A percentile compares a stretch with the other conserved stretches of the same genome.
Evolutionary conservation across 2,888 invertebrate species (phyloP).

Genomic region (Cantharis nigra): DNA sequence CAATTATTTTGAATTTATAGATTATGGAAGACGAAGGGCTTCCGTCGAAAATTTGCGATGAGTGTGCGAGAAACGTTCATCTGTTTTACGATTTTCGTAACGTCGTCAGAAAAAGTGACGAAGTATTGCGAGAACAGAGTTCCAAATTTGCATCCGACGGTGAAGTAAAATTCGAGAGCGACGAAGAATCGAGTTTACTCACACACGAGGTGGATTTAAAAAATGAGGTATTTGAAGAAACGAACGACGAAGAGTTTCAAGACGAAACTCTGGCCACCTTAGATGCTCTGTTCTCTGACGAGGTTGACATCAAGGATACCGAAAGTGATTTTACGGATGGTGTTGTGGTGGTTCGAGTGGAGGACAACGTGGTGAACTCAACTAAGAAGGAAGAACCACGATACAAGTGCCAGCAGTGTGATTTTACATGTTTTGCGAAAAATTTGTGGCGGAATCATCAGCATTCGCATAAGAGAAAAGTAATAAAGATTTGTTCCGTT

Average conservation of each 20-base stretch:
- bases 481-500: not conserved
- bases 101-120: not conserved
- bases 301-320: not conserved
- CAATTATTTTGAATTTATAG: not conserved
- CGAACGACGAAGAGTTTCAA: not conserved
- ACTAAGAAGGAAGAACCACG: not conserved
- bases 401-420: not conserved
- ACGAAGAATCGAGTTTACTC: not conserved
- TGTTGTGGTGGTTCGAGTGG: not conserved
- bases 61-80: not conserved
- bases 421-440: not conserved
- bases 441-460: not conserved
- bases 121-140: not conserved
- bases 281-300: not conserved
- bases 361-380: not conserved
- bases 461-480: not conserved
- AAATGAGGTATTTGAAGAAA: not conserved
- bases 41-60: not conserved
- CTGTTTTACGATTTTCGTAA: not conserved
- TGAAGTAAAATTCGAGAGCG: not conserved
- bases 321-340: not conserved
- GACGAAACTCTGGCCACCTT: not conserved
- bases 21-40: not conserved
- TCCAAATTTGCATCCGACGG: not conserved
- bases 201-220: not conserved